phyloP scores from a whole-genome alignment of 2,888 invertebrate species.

The Athalia rosae region DNA sequence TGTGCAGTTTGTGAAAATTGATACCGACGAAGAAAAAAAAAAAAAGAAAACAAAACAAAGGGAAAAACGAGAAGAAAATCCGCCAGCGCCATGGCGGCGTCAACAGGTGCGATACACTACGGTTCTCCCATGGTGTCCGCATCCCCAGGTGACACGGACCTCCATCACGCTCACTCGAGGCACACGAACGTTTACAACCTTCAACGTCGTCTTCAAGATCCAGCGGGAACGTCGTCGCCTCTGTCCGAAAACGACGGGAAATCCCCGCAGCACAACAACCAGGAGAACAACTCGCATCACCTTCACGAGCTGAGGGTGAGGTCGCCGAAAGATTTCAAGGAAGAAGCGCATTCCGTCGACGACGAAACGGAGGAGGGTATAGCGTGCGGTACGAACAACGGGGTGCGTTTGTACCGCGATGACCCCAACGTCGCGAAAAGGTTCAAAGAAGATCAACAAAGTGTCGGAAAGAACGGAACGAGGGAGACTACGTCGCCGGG shows the following conservation, averaged over 20 bases:
- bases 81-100: slow-evolving; percentile 57
- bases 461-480: not conserved
- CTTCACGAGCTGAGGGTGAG: slow-evolving; percentile 46
- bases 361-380: no score
- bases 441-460: slow-evolving; percentile 1
- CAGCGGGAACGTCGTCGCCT: slow-evolving; percentile 58
- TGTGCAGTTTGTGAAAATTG: no score
- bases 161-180: slow-evolving; percentile 59
- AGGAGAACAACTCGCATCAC: not conserved
- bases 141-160: slow-evolving; percentile 48
- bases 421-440: not conserved
- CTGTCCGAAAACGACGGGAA: slow-evolving; percentile 57
- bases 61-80: slow-evolving; percentile 43
- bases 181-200: slow-evolving; percentile 59
- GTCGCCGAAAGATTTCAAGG: slow-evolving; percentile 47
- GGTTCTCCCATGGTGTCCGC: slow-evolving; percentile 64
- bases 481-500: not conserved
- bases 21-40: not conserved
- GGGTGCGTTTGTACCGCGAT: not conserved
- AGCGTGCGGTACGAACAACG: not conserved
- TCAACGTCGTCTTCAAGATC: slow-evolving; percentile 58
- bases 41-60: slow-evolving; percentile 41
- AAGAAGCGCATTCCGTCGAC: not conserved
- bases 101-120: slow-evolving; percentile 64
- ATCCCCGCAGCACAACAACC: slow-evolving; percentile 47